Evolutionary conservation across 2,888 invertebrate species (phyloP).

Genomic region (Falcaria lacertinaria): DNA sequence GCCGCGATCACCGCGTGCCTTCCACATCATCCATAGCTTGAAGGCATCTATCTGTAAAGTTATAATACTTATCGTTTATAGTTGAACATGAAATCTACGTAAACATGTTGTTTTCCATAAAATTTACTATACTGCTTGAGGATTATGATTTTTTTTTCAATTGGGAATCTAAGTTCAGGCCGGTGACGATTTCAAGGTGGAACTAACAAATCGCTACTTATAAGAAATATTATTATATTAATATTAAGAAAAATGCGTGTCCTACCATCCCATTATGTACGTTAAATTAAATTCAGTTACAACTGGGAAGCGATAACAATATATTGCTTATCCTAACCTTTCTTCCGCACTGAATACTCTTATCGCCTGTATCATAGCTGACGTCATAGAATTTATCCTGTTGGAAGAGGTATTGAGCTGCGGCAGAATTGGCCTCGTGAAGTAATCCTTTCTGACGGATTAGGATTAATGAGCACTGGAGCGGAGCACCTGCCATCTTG

Average conservation of each 20-base stretch:
- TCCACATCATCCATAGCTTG: slow-evolving; percentile 96
- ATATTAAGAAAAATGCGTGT: no score
- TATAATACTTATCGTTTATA: background rate
- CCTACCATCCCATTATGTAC: no score
- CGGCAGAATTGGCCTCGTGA: slow-evolving; percentile 83
- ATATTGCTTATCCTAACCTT: slow-evolving; percentile 82
- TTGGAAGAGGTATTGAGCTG: slow-evolving; percentile 89
- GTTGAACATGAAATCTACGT: no score
- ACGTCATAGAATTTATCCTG: slow-evolving; percentile 92
- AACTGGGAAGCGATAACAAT: no score
- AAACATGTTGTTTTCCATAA: no score
- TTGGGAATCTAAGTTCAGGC: no score
- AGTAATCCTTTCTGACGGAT: slow-evolving; percentile 80
- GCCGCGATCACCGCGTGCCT: slow-evolving; percentile 85
- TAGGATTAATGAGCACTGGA: slow-evolving; percentile 87
- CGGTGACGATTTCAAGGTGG: no score
- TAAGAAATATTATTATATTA: no score
- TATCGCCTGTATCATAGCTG: slow-evolving; percentile 89
- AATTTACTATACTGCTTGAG: no score
- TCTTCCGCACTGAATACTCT: slow-evolving; percentile 94
- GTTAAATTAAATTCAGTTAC: no score
- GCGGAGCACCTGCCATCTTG: slow-evolving; percentile 89
- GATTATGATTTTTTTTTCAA: no score
- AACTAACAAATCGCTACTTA: no score
- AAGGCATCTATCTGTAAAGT: slow-evolving; percentile 86